phyloP scores from a whole-genome alignment of 2,113 vertebrate genomes.

The Sula dactylatra region DNA sequence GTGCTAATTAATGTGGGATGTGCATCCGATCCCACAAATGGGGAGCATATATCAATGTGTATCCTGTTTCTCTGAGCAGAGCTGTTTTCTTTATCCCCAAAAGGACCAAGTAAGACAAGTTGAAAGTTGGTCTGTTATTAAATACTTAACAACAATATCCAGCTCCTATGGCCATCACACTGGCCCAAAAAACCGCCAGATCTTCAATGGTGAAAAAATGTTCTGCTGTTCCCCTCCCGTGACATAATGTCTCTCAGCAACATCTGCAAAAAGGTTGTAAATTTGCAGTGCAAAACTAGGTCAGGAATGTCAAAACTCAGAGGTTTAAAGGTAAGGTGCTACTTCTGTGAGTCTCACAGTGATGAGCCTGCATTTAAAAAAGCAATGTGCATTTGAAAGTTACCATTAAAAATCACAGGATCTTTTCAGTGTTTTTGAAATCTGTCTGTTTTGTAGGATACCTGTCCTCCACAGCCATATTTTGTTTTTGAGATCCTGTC shows the following conservation, averaged over 20 bases:
- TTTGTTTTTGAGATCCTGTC: not conserved
- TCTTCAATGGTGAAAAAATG: rapidly evolving
- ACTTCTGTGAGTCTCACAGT: not conserved
- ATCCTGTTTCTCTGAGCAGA: not conserved
- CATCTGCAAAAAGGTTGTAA: not conserved
- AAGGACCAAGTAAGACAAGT: not conserved
- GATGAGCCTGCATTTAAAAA: not conserved
- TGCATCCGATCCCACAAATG: rapidly evolving
- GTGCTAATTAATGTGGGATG: not conserved
- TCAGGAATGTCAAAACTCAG: not conserved
- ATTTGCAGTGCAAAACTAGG: not conserved
- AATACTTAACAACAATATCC: not conserved
- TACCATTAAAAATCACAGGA: not conserved
- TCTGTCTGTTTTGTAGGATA: not conserved
- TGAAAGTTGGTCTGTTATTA: not conserved
- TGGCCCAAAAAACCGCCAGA: not conserved
- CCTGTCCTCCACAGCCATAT: not conserved
- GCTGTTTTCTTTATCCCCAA: not conserved
- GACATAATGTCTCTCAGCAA: not conserved
- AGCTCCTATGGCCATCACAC: not conserved
- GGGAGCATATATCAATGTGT: not conserved
- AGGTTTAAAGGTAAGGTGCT: not conserved
- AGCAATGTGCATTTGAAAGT: not conserved
- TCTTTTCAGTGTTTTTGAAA: not conserved
- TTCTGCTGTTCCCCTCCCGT: not conserved